phyloP scores from a whole-genome alignment of 2,888 invertebrate genomes.

The Esperia sulphurella region DNA sequence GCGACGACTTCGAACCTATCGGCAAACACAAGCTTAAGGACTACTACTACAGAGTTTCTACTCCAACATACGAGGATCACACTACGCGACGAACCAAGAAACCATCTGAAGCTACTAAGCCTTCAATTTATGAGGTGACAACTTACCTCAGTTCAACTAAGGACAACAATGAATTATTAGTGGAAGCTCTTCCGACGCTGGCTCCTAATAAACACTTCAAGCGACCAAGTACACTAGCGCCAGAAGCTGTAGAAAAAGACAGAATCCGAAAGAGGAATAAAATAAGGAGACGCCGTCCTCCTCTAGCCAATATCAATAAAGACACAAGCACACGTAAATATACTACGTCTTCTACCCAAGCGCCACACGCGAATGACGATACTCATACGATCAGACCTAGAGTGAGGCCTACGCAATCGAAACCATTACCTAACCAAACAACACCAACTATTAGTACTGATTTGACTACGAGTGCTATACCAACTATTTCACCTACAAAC shows the following conservation, averaged over 20 bases:
- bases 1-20: conserved; percentile 70
- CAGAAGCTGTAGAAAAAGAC: conserved; percentile 50
- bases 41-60: conserved; percentile 69
- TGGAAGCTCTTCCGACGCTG: conserved; percentile 63
- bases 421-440: conserved; percentile 52
- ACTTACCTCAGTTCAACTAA: conserved; percentile 32
- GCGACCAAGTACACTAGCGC: conserved; percentile 44
- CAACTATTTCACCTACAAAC: conserved; percentile 65
- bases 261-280: conserved; percentile 66
- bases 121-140: conserved; percentile 34
- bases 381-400: conserved; percentile 58
- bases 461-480: conserved; percentile 66
- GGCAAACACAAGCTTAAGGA: conserved; percentile 66
- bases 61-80: conserved; percentile 55
- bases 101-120: conserved; percentile 43
- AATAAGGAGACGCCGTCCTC: conserved; percentile 66
- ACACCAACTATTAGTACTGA: conserved; percentile 67
- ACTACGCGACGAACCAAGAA: conserved; percentile 60
- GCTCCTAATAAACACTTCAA: conserved; percentile 71
- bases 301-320: conserved; percentile 45
- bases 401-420: conserved; percentile 48
- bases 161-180: conserved; percentile 42
- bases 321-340: conserved; percentile 40
- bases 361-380: conserved; percentile 44
- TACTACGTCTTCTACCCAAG: conserved; percentile 42